Evolutionary conservation across 2,888 invertebrate species (phyloP), one percentile per base, ranked within the genome.

Genomic region (Allolobophora icterica): DNA sequence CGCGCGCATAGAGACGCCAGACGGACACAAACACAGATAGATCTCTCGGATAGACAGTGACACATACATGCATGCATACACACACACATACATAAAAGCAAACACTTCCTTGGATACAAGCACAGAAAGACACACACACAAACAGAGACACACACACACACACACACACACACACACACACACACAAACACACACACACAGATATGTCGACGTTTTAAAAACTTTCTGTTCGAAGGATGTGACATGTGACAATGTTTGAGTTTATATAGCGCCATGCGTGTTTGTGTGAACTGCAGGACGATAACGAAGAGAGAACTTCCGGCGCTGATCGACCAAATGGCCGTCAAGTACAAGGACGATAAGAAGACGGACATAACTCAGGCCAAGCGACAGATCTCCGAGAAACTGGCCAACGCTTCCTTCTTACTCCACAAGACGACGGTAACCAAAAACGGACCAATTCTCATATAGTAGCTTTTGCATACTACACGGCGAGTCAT

Each of bases 401-500:
- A 87, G 87, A 87, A 87, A 35, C 87, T 87, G 87, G 87, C 87
- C 34, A 87, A 87, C 35, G 87, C 87, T 24, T 38, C 87, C n/a
- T 87, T 87, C 87, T 13, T 87, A 35, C 87, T 87, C 30, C 87
- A 87, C 87, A 87, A 87, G 0, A 87, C n/a, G 0, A 87, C 87
- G 87, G 87, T 87, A 87, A 35, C 0, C 87, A 87, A 87, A 71
- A 24, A 52, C 21, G 24, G 2, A 4, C 11, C 21, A 24, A 52
- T 15, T 24, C 24, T 24, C 24, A n/a, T n/a, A 8, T 3, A 4
- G 3, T n/a, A n/a, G 71, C 11, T n/a, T 8, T 71, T n/a, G 17
- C 13, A 13, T 45, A 45, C 13, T 45, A n/a, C n/a, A n/a, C n/a
- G n/a, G n/a, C n/a, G n/a, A n/a, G n/a, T n/a, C n/a, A n/a, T n/a